Evolutionary conservation across 2,888 invertebrate species (phyloP), one percentile per base, ranked within the genome.

Genomic region (Limnephilus auricula): DNA sequence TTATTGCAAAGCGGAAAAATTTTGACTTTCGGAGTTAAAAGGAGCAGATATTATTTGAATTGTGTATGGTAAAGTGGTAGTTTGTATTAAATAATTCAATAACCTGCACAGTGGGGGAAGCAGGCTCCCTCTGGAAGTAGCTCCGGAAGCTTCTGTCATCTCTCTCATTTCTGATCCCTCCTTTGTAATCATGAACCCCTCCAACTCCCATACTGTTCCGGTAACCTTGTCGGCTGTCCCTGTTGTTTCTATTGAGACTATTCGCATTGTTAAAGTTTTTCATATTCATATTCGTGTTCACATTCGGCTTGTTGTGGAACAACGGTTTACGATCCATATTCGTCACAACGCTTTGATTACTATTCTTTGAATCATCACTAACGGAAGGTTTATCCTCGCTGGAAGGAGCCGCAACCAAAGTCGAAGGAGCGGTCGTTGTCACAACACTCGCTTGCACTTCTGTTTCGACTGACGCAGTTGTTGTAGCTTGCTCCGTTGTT

Each of bases 211-310:
- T 65, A 10, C 34, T 82, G 40, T 85, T 85, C 30, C 85, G 40
- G 45, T 30, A 85, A 18, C 79, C 85, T 83, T 90, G 90, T 30
- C 89, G 78, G 50, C 91, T 92, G 15, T 82, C 37, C 32, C 89
- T 90, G 65, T 90, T 92, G 0, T 91, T 91, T 65, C 91, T 91
- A 50, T 92, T 92, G 37, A 91, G 90, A 82, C 85, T 90, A 78
- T 90, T 90, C 45, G 65, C 65, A 25, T 25, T 65, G 65, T n/a
- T 65, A 9, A 65, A 25, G 65, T 65, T 65, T 65, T 25, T 65
- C 15, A 65, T 13, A 65, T 65, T 65, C 65, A 65, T 65, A 65
- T 45, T 91, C 32, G 83, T 79, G n/a, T 83, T 86, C 31, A 40
- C 82, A 34, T 78, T 90, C 65, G 85, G 86, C 31, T 88, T 89